phyloP scores from a whole-genome alignment of 2,113 vertebrate species.

The Cottus gobio region DNA sequence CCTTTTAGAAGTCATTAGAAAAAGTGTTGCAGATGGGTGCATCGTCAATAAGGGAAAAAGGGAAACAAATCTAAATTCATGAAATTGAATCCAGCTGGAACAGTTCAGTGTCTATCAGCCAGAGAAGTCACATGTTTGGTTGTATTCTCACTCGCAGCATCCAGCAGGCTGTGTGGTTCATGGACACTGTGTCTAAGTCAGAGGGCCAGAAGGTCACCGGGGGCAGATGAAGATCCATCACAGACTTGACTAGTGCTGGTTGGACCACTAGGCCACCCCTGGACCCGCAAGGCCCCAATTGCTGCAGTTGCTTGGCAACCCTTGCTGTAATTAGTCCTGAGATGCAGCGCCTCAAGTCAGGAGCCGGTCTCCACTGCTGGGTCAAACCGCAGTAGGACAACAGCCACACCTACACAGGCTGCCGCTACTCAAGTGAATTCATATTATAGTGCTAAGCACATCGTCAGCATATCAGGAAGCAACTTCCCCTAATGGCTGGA shows the following conservation, averaged over 20 bases:
- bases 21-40: constrained; percentile 3
- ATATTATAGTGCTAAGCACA: constrained; percentile 52
- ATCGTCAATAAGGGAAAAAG: not conserved
- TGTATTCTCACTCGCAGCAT: constrained; percentile 25
- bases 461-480: constrained; percentile 57
- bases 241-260: constrained; percentile 59
- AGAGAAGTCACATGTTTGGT: not conserved
- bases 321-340: constrained; percentile 80
- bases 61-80: not conserved
- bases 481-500: constrained; percentile 41
- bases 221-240: constrained; percentile 76
- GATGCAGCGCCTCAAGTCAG: constrained; percentile 78
- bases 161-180: constrained; percentile 18
- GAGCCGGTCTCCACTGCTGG: constrained; percentile 71
- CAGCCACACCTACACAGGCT: constrained; percentile 74
- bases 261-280: constrained; percentile 76
- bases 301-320: constrained; percentile 88
- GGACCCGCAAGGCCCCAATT: constrained; percentile 75
- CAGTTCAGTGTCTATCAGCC: constrained; percentile 1
- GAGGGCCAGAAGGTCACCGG: constrained; percentile 54
- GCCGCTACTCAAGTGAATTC: constrained; percentile 58
- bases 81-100: not conserved
- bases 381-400: constrained; percentile 71
- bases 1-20: constrained; percentile 23
- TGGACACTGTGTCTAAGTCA: constrained; percentile 43